Evolutionary conservation across 2,888 invertebrate genomes (phyloP).

Genomic region (Torymus tubicola): DNA sequence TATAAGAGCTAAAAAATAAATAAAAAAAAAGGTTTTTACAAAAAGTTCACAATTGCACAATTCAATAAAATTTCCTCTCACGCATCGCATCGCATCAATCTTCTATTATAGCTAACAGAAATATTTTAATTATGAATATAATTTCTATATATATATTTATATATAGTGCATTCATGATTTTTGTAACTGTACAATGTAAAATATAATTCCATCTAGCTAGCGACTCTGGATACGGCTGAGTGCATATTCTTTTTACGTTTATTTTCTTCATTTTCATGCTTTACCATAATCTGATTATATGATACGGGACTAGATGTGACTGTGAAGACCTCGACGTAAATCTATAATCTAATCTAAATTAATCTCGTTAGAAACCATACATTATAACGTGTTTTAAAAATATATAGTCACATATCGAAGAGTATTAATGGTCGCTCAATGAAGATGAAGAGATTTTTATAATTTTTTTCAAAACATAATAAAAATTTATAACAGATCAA

Average conservation of each 20-base stretch:
- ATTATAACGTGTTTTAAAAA: conserved; percentile 10
- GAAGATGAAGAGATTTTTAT: too few species aligned
- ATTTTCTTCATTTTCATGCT: conserved; percentile 55
- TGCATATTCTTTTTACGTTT: conserved; percentile 60
- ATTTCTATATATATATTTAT: conserved; percentile 68
- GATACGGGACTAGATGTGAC: conserved; percentile 43
- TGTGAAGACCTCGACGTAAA: conserved; percentile 50
- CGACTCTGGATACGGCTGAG: conserved; percentile 69
- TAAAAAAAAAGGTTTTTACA: conserved; percentile 34
- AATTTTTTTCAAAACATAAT: not conserved
- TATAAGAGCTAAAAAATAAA: conserved; percentile 15
- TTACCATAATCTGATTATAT: conserved; percentile 41
- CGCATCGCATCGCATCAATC: conserved; percentile 36
- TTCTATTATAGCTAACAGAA: conserved; percentile 42
- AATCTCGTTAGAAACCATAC: too few species aligned
- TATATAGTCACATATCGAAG: not conserved
- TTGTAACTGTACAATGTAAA: conserved; percentile 74
- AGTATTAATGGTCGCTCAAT: too few species aligned
- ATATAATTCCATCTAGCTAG: conserved; percentile 75
- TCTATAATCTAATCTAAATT: conserved; percentile 1
- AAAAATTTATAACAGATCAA: conserved; percentile 14
- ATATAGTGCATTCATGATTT: conserved; percentile 64
- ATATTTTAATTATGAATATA: conserved; percentile 60
- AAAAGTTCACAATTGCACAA: conserved; percentile 55
- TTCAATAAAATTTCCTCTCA: conserved; percentile 36